A percentile compares a stretch with the other conserved stretches of the same genome.
These are phyloP conservation scores for Synergus itoensis DNA, from an alignment of 2,888 invertebrate genomes.

Conservation along the genomic window DNA sequence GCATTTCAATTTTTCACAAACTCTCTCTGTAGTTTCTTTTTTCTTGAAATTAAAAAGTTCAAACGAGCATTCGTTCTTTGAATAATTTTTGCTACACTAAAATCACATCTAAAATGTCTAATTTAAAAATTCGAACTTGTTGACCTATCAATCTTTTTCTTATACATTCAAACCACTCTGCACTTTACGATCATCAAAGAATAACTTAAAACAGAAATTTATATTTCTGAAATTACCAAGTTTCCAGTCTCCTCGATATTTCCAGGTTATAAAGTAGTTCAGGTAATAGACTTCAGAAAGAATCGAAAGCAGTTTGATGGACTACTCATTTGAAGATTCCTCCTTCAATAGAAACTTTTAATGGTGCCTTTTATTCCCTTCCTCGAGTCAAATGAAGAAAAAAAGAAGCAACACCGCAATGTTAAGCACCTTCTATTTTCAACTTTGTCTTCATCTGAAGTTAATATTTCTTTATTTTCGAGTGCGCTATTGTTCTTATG, in stretches of 20 bases:
- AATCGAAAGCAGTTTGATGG: slow-evolving; percentile 33
- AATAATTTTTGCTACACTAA: background rate
- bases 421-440: background rate
- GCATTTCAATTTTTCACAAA: background rate
- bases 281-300: background rate
- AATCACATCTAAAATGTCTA: background rate
- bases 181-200: background rate
- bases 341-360: slow-evolving; percentile 13
- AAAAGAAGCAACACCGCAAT: background rate
- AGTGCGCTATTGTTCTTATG: background rate
- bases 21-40: background rate
- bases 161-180: background rate
- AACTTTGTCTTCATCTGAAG: background rate
- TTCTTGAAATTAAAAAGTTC: background rate
- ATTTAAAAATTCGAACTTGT: background rate
- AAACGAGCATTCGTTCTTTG: background rate
- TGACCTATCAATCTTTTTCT: background rate
- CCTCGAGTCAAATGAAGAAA: background rate
- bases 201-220: background rate
- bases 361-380: slow-evolving; percentile 9
- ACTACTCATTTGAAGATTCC: slow-evolving; percentile 14
- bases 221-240: slow-evolving; percentile 6
- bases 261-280: slow-evolving; percentile 26
- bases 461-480: background rate
- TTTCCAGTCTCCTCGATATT: background rate